phyloP scores from a whole-genome alignment of 2,113 vertebrate genomes.

The Lipophrys pholis region DNA sequence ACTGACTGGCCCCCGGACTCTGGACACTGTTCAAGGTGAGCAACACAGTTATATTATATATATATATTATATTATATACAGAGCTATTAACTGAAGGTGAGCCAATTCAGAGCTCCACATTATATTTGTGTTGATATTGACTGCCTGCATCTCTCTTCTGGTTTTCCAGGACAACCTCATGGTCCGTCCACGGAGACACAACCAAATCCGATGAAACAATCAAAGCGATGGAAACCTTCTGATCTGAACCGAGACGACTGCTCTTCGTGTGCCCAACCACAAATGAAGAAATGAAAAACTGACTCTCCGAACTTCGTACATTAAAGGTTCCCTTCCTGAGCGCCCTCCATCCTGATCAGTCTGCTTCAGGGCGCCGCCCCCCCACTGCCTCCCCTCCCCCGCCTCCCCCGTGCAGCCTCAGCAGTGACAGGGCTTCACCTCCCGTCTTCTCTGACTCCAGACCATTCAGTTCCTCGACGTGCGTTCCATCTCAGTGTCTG shows the following conservation, averaged over 20 bases:
- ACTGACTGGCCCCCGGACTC: slow-evolving; percentile 75
- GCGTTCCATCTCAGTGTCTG: slow-evolving; percentile 43
- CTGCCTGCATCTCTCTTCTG: background rate
- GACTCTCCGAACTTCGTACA: slow-evolving; percentile 52
- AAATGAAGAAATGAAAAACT: slow-evolving; percentile 31
- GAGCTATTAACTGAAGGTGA: too few relatives aligned
- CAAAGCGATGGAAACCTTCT: slow-evolving; percentile 61
- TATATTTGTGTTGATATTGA: too few relatives aligned
- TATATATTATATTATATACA: too few relatives aligned
- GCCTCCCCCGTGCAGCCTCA: slow-evolving; percentile 22
- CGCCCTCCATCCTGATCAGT: slow-evolving; percentile 44
- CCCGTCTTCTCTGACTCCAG: slow-evolving; percentile 7
- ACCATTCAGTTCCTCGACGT: slow-evolving; percentile 35
- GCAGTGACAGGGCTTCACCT: slow-evolving; percentile 51
- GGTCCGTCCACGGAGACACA: slow-evolving; percentile 69
- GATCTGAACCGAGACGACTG: slow-evolving; percentile 62
- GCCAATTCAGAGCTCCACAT: too few relatives aligned
- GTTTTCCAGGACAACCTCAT: slow-evolving; percentile 68
- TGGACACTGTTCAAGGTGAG: slow-evolving; percentile 77
- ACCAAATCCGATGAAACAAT: slow-evolving; percentile 74
- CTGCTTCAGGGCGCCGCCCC: slow-evolving; percentile 16
- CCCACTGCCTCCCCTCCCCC: background rate
- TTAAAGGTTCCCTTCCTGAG: slow-evolving; percentile 39
- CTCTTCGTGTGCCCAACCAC: slow-evolving; percentile 71
- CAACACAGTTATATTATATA: too few relatives aligned